phyloP scores from a whole-genome alignment of 2,888 invertebrate genomes.

The Lottia gigantea region DNA sequence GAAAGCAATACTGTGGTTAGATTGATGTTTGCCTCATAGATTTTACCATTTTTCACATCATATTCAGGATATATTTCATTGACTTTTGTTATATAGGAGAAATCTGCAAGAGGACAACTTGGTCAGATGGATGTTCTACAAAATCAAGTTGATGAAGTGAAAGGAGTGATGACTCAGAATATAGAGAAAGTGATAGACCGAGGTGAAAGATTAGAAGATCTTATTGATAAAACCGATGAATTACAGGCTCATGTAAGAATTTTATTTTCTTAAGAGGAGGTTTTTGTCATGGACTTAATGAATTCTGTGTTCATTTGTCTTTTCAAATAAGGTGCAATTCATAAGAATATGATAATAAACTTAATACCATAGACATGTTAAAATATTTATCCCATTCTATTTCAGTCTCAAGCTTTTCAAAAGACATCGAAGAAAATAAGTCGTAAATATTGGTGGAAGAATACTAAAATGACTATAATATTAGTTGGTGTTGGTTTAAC shows the following conservation, averaged over 20 bases:
- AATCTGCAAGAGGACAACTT: constrained; percentile 48
- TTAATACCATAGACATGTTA: background rate
- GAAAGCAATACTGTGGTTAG: too few species aligned
- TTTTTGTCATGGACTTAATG: too few species aligned
- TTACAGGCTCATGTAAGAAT: constrained; percentile 62
- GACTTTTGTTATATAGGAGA: constrained; percentile 40
- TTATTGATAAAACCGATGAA: constrained; percentile 66
- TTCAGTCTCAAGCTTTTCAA: constrained; percentile 62
- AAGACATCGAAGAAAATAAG: constrained; percentile 59
- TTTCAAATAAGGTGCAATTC: too few species aligned
- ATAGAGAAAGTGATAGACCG: constrained; percentile 66
- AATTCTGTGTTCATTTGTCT: too few species aligned
- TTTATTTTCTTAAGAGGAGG: background rate
- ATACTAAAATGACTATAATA: constrained; percentile 66
- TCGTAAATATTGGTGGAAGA: constrained; percentile 67
- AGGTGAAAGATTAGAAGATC: constrained; percentile 66
- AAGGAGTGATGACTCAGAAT: constrained; percentile 67
- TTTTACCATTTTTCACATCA: too few species aligned
- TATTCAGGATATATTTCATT: background rate
- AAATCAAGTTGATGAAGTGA: constrained; percentile 66
- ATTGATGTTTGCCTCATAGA: too few species aligned
- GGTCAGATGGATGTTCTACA: constrained; percentile 46
- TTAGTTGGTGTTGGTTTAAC: constrained; percentile 54
- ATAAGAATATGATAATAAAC: too few species aligned
- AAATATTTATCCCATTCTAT: constrained; percentile 15